phyloP scores from a whole-genome alignment of 1,140 invertebrate genomes.

The Cyclargus thomasi region DNA sequence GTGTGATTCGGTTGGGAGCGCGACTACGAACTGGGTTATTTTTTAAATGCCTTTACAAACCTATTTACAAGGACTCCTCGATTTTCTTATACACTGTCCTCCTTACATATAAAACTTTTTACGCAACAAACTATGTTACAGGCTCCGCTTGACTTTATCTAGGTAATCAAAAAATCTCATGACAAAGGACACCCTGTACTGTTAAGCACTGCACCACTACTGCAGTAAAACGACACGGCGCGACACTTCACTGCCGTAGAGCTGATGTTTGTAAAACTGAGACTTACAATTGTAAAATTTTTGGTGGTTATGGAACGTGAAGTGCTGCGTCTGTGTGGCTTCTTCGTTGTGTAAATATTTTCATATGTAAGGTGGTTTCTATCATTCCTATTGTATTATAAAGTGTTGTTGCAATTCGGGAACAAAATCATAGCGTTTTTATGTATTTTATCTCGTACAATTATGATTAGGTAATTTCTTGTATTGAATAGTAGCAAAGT shows the following conservation, averaged over 20 bases:
- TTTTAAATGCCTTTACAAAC: background rate
- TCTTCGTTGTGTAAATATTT: background rate
- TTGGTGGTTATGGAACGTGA: too few species aligned
- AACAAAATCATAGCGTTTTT: constrained; percentile 1
- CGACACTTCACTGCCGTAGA: too few species aligned
- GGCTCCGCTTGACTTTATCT: too few species aligned
- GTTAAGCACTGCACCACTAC: too few species aligned
- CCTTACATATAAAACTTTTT: too few species aligned
- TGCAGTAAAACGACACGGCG: too few species aligned
- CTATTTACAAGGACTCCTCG: background rate
- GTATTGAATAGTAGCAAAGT: background rate
- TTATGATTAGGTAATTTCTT: background rate
- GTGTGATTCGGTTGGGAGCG: background rate
- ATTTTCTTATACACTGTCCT: too few species aligned
- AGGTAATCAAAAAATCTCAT: too few species aligned
- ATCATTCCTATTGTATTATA: background rate
- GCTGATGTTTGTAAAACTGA: too few species aligned
- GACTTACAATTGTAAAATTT: too few species aligned
- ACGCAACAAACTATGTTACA: too few species aligned
- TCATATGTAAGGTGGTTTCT: background rate
- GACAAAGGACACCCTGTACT: too few species aligned
- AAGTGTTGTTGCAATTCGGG: background rate
- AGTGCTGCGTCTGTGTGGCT: background rate
- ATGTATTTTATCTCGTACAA: background rate
- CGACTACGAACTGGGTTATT: background rate